Percentiles rank a stretch among this genome's conserved stretches.
phyloP scores from a whole-genome alignment of 35 echinoderm and acorn worm species.

The Heliocidaris erythrogramma region DNA sequence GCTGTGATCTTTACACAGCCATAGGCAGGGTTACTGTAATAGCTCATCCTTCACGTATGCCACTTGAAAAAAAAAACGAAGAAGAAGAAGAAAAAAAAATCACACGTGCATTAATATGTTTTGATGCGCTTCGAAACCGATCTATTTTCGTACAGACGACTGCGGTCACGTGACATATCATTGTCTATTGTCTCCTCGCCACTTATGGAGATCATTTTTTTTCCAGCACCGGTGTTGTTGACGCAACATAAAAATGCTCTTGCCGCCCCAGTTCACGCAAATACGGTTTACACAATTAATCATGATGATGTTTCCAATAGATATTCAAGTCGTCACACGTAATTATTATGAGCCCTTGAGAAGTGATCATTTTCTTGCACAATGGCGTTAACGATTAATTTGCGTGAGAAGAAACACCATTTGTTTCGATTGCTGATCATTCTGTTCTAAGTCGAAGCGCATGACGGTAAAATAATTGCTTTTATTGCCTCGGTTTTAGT shows the following conservation, averaged over 20 bases:
- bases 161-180: background rate
- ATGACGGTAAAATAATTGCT: background rate
- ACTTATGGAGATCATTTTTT: background rate
- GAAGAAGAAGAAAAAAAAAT: too few species aligned
- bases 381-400: too few species aligned
- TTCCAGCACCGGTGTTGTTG: background rate
- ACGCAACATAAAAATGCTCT: background rate
- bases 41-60: background rate
- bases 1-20: background rate
- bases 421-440: background rate
- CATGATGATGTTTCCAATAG: background rate
- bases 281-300: background rate
- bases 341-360: background rate
- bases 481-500: background rate
- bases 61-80: background rate
- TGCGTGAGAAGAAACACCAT: background rate
- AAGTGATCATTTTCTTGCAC: background rate
- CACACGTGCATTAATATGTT: background rate
- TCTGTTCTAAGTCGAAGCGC: background rate
- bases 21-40: background rate
- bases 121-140: background rate
- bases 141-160: background rate
- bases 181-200: background rate
- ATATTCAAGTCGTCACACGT: background rate
- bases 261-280: background rate